Evolutionary conservation across 23 tunicate species (phyloP).

Genomic region (Pegea sp.): DNA sequence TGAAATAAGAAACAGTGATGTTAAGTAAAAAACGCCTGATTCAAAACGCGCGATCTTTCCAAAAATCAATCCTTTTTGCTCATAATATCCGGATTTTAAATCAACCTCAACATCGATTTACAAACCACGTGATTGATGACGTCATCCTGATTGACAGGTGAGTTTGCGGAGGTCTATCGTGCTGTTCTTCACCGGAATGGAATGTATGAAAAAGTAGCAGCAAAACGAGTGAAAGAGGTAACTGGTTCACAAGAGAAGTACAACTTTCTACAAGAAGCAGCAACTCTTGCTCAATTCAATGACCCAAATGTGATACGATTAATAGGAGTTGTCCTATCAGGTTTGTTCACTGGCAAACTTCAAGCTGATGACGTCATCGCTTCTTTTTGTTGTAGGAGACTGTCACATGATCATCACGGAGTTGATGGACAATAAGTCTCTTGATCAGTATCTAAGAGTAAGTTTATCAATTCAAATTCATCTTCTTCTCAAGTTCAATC

Average conservation of each 20-base stretch:
- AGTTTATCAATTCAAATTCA: too few species aligned
- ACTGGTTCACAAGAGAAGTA: constrained; percentile 22
- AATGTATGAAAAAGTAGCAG: constrained; percentile 28
- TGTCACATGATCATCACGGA: constrained; percentile 69
- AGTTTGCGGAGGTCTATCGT: constrained; percentile 53
- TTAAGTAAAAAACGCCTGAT: too few species aligned
- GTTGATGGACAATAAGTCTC: constrained; percentile 79
- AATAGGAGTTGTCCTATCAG: constrained; percentile 66
- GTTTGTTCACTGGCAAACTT: constrained; percentile 5
- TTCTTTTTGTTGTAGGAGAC: constrained; percentile 11
- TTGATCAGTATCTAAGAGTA: constrained; percentile 59
- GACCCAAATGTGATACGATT: constrained; percentile 58
- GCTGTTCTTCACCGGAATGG: constrained; percentile 10
- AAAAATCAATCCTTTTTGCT: too few species aligned
- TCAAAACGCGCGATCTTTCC: too few species aligned
- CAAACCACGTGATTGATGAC: too few species aligned
- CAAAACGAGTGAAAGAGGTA: constrained; percentile 32
- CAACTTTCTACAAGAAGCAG: constrained; percentile 64
- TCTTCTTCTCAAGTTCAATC: too few species aligned
- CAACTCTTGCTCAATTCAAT: constrained; percentile 70
- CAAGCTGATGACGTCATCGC: background rate
- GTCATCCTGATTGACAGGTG: too few species aligned
- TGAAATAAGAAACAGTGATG: too few species aligned
- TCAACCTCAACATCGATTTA: too few species aligned
- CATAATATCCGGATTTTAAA: too few species aligned